Percentiles rank a stretch among this genome's conserved stretches.
Evolutionary conservation across 2,888 invertebrate genomes (phyloP).

Genomic region (Lycocerus yunnanus): DNA sequence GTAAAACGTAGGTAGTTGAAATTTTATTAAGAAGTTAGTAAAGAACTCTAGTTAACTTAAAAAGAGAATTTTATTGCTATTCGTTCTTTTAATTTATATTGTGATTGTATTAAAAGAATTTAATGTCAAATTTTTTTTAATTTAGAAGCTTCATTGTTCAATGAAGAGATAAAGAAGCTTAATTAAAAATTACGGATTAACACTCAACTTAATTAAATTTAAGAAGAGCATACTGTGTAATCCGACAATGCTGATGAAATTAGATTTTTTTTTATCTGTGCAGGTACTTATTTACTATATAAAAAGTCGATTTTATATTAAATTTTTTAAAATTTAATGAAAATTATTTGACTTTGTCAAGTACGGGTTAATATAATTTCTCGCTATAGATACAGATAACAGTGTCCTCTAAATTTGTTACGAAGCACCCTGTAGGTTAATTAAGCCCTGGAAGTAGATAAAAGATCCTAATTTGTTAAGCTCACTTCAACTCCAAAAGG

Average conservation of each 20-base stretch:
- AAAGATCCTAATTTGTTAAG: constrained; percentile 25
- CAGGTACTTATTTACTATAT: not conserved
- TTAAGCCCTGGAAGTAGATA: constrained; percentile 10
- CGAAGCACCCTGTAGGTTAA: not conserved
- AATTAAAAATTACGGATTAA: constrained; percentile 21
- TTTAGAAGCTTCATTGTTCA: constrained; percentile 20
- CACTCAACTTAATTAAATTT: constrained; percentile 19
- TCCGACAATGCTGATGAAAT: not conserved
- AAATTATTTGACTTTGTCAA: not conserved
- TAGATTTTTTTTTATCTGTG: constrained; percentile 1
- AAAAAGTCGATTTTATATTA: not conserved
- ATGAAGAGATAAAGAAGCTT: constrained; percentile 13
- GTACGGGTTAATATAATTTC: not conserved
- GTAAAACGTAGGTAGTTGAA: not conserved
- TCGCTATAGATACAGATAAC: not conserved
- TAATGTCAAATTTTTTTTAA: constrained; percentile 12
- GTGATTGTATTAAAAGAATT: constrained; percentile 11
- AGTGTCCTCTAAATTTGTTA: not conserved
- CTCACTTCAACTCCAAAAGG: constrained; percentile 14
- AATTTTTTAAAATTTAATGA: not conserved
- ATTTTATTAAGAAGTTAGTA: not conserved
- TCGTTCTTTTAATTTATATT: constrained; percentile 12
- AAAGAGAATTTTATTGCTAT: not conserved
- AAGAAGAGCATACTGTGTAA: constrained; percentile 4
- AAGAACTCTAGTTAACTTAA: not conserved